A percentile compares a stretch with the other conserved stretches of the same genome.
Evolutionary conservation across 2,113 vertebrate genomes (phyloP).

Genomic region (Ivindomyrus marchei): DNA sequence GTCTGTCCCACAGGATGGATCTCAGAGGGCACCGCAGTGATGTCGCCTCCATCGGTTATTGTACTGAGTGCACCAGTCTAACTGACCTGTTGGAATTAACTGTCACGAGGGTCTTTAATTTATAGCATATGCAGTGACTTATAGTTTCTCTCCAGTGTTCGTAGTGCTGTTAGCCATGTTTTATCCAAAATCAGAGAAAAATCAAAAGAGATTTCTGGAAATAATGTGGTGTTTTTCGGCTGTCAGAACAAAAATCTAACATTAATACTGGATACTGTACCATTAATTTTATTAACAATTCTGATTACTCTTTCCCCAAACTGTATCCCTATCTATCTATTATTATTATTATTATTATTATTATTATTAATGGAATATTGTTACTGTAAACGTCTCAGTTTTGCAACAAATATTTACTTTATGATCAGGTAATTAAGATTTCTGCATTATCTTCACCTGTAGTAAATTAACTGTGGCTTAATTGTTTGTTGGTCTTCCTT

Average conservation of each 20-base stretch:
- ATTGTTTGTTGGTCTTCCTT: constrained; percentile 32
- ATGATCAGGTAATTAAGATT: constrained; percentile 49
- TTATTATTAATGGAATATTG: constrained; percentile 31
- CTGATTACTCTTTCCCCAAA: background rate
- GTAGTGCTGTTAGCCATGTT: background rate
- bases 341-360: constrained; percentile 38
- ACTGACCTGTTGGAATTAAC: background rate
- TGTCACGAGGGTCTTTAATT: background rate
- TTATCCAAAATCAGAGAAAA: background rate
- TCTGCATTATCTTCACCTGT: constrained; percentile 39
- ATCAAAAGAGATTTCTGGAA: background rate
- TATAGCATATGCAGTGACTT: background rate
- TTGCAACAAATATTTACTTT: constrained; percentile 36
- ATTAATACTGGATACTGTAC: background rate
- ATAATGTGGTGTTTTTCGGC: background rate
- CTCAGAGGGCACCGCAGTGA: background rate
- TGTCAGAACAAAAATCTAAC: background rate
- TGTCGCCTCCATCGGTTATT: background rate
- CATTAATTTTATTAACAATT: background rate
- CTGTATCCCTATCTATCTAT: constrained; percentile 48
- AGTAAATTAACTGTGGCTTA: constrained; percentile 59
- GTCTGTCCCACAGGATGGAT: background rate
- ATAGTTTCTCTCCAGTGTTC: background rate
- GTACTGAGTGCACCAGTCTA: background rate
- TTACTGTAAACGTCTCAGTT: constrained; percentile 53